phyloP scores from a whole-genome alignment of 1,140 invertebrate genomes.

The Tetragonula clypearis region DNA sequence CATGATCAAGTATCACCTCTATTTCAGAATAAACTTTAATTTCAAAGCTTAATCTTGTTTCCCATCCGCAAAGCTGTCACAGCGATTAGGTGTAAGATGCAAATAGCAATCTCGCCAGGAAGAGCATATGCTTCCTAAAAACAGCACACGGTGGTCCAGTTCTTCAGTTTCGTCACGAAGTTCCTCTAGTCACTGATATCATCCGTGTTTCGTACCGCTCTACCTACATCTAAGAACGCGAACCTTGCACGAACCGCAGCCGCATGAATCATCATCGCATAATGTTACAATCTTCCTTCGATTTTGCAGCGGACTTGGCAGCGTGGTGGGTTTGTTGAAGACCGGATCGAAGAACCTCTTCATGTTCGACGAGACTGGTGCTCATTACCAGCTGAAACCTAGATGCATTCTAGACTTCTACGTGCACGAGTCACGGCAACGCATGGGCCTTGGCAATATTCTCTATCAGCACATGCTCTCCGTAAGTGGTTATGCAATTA shows the following conservation, averaged over 20 bases:
- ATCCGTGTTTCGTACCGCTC: not conserved
- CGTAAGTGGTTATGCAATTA: constrained; percentile 75
- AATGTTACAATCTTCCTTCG: constrained; percentile 50
- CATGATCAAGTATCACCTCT: not conserved
- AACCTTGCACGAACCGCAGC: not conserved
- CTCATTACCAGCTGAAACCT: constrained; percentile 88
- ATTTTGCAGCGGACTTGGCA: constrained; percentile 83
- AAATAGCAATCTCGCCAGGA: not conserved
- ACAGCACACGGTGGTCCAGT: constrained; percentile 4
- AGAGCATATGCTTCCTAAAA: not conserved
- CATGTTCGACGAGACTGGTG: constrained; percentile 88
- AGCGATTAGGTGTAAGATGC: not conserved
- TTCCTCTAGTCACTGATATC: constrained; percentile 18
- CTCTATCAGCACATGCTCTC: constrained; percentile 91
- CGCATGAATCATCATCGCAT: constrained; percentile 55
- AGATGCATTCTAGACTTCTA: constrained; percentile 94
- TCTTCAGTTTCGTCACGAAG: constrained; percentile 11
- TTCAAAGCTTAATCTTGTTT: not conserved
- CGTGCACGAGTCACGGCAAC: constrained; percentile 89
- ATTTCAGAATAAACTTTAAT: not conserved
- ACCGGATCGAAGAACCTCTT: constrained; percentile 93
- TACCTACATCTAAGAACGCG: constrained; percentile 3
- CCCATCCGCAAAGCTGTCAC: not conserved
- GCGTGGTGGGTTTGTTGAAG: constrained; percentile 91
- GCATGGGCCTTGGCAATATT: constrained; percentile 88